phyloP scores from a whole-genome alignment of 2,113 vertebrate species.

The Puma concolor region DNA sequence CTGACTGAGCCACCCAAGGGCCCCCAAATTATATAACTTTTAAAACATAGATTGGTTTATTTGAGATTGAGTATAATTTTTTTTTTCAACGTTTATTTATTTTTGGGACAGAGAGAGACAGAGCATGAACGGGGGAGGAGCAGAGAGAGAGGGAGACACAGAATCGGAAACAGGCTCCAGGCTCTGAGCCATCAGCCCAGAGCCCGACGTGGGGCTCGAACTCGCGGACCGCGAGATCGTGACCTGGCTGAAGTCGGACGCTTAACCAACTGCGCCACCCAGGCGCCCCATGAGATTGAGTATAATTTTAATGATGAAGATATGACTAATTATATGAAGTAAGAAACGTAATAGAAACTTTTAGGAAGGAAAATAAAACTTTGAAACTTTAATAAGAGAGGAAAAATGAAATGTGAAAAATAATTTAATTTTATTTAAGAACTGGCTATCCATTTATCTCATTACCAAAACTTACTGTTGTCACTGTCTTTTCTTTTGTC shows the following conservation, averaged over 20 bases:
- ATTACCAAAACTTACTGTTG: neutral
- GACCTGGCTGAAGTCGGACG: too few relatives aligned
- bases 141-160: too few relatives aligned
- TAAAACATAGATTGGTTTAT: neutral
- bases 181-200: too few relatives aligned
- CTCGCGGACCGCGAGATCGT: too few relatives aligned
- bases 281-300: neutral
- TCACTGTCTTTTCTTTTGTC: neutral
- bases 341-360: neutral
- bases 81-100: too few relatives aligned
- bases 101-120: too few relatives aligned
- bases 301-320: constrained; percentile 44
- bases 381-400: neutral
- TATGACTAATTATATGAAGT: neutral
- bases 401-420: constrained; percentile 25
- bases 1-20: too few relatives aligned
- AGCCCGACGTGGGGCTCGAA: too few relatives aligned
- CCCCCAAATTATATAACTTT: neutral
- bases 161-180: too few relatives aligned
- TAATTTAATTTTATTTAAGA: constrained; percentile 24
- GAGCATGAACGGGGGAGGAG: too few relatives aligned
- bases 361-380: constrained; percentile 34
- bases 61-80: constrained; percentile 44
- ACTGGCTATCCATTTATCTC: neutral
- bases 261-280: too few relatives aligned